Evolutionary conservation across 2,888 invertebrate genomes (phyloP).

Genomic region (Tenthredo amoena): DNA sequence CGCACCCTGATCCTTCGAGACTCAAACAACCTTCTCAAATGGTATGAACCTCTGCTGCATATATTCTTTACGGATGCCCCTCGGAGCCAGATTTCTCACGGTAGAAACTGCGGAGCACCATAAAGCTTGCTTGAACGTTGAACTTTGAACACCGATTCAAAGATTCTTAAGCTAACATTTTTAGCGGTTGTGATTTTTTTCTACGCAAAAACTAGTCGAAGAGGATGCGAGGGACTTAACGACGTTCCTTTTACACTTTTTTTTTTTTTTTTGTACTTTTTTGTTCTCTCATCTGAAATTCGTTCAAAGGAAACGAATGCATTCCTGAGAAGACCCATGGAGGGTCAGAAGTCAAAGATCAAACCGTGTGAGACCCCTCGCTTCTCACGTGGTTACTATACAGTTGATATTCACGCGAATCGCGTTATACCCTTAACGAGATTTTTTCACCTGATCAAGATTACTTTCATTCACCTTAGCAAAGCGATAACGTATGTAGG

Average conservation of each 20-base stretch:
- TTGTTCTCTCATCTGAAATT: conserved; percentile 2
- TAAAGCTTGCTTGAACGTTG: conserved; percentile 3
- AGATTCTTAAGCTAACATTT: not conserved
- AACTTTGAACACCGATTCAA: conserved; percentile 25
- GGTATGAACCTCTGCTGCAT: conserved; percentile 67
- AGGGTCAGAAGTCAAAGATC: conserved; percentile 20
- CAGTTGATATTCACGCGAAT: conserved; percentile 10
- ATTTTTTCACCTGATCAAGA: not conserved
- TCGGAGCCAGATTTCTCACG: conserved; percentile 72
- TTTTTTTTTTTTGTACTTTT: conserved; percentile 55
- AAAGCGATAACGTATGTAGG: not conserved
- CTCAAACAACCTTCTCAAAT: conserved; percentile 62
- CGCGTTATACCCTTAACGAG: not conserved
- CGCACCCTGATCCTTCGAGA: conserved; percentile 41
- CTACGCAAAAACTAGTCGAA: conserved; percentile 60
- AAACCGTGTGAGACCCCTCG: conserved; percentile 7
- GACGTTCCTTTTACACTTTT: conserved; percentile 56
- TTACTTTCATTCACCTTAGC: not conserved
- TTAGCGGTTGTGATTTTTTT: conserved; percentile 55
- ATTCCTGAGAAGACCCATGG: conserved; percentile 23
- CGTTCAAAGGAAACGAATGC: conserved; percentile 22
- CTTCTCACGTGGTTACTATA: conserved; percentile 24
- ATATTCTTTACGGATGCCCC: conserved; percentile 68
- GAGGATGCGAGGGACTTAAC: conserved; percentile 62
- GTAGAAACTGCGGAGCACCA: conserved; percentile 57